Conservation (phyloP, 2,797 vertebrate genomes). For the Furcifer pardalis region DNA sequence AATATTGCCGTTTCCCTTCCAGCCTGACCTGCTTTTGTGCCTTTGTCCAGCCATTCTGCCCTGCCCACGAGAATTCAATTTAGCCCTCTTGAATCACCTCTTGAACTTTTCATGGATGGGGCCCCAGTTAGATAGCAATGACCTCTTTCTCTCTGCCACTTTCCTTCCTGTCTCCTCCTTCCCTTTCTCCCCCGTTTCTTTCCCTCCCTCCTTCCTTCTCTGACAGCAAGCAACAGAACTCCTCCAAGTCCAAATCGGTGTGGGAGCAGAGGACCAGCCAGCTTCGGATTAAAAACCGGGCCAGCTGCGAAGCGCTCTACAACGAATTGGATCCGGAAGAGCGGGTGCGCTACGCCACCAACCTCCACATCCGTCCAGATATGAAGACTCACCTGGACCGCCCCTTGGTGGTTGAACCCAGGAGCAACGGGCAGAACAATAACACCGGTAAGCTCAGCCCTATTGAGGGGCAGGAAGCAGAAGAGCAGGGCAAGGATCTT, state of each 20-base stretch:
- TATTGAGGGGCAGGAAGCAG: conserved; percentile 53
- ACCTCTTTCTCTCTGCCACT: not conserved
- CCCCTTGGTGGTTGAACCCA: conserved; percentile 88
- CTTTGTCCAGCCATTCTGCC: conserved; percentile 37
- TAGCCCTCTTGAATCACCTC: not conserved
- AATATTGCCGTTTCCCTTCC: conserved; percentile 24
- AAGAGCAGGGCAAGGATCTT: conserved; percentile 51
- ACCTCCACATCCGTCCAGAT: conserved; percentile 87
- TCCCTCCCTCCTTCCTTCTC: conserved; percentile 39
- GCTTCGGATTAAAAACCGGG: conserved; percentile 88
- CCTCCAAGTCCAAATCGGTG: conserved; percentile 89
- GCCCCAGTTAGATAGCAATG: not conserved
- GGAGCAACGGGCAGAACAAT: conserved; percentile 69
- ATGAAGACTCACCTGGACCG: conserved; percentile 94
- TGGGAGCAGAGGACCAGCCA: conserved; percentile 95
- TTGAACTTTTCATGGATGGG: not conserved
- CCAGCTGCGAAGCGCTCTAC: conserved; percentile 92
- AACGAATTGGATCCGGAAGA: conserved; percentile 92
- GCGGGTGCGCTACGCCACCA: conserved; percentile 79
- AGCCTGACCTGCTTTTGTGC: conserved; percentile 51
- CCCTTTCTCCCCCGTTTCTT: conserved; percentile 22
- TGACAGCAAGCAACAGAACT: conserved; percentile 90
- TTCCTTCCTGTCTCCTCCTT: not conserved
- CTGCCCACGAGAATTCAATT: conserved; percentile 33
- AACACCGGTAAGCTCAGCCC: conserved; percentile 67